Evolutionary conservation across 2,888 invertebrate genomes (phyloP).

Genomic region (Andrena marginata): DNA sequence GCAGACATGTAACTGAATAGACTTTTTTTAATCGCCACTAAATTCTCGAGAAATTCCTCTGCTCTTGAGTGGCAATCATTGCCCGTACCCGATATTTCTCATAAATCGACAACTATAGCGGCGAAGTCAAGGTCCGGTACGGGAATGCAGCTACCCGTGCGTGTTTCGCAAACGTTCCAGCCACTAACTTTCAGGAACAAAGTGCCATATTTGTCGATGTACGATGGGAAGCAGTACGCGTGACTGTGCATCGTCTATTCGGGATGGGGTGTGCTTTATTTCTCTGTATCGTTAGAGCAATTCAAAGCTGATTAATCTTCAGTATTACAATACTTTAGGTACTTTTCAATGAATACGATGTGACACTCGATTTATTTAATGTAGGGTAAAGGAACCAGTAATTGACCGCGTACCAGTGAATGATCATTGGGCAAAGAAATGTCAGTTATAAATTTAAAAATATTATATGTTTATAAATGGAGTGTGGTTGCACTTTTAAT

Average conservation of each 20-base stretch:
- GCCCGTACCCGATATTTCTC: slow-evolving; percentile 49
- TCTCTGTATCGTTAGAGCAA: not conserved
- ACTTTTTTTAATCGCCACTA: slow-evolving; percentile 38
- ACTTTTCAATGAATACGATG: not conserved
- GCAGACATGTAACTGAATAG: slow-evolving; percentile 56
- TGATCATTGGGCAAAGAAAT: no score
- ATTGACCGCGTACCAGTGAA: no score
- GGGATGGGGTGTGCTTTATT: slow-evolving; percentile 12
- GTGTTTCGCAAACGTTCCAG: slow-evolving; percentile 46
- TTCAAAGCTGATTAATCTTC: slow-evolving; percentile 8
- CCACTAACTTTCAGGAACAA: slow-evolving; percentile 44
- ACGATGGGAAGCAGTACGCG: slow-evolving; percentile 37
- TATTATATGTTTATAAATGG: no score
- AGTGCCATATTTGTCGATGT: slow-evolving; percentile 46
- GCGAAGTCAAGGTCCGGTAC: slow-evolving; percentile 53
- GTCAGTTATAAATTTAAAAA: no score
- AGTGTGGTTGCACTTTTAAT: no score
- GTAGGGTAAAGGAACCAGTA: no score
- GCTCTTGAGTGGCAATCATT: slow-evolving; percentile 39
- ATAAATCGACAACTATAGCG: slow-evolving; percentile 50
- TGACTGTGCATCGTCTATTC: not conserved
- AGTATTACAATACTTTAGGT: not conserved
- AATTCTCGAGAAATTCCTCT: slow-evolving; percentile 50
- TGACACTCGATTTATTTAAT: not conserved
- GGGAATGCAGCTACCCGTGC: slow-evolving; percentile 36